Evolutionary conservation across 1,140 invertebrate species (phyloP).

Genomic region (Pygmarrhopalites habei): DNA sequence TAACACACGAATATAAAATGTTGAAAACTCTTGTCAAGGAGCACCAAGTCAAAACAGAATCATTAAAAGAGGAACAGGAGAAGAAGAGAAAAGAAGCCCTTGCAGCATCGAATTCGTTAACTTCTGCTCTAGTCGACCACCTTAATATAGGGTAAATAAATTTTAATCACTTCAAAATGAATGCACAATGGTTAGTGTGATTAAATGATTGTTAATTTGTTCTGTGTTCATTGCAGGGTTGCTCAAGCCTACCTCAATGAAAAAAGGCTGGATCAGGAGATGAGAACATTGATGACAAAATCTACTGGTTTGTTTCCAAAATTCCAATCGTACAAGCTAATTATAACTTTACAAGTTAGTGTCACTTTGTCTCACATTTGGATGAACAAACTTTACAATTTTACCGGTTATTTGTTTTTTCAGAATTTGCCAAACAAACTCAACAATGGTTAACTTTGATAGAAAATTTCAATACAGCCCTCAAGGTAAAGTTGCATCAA

Average conservation of each 20-base stretch:
- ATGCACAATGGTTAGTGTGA: neutral
- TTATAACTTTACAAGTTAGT: too few relatives aligned
- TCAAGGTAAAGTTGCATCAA: too few relatives aligned
- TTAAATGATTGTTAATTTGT: neutral
- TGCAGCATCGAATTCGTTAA: slow-evolving; percentile 80
- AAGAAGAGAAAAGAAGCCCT: slow-evolving; percentile 86
- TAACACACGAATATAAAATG: too few relatives aligned
- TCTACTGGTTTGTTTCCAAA: too few relatives aligned
- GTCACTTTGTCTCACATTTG: too few relatives aligned
- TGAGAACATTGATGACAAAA: slow-evolving; percentile 89
- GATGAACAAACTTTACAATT: too few relatives aligned
- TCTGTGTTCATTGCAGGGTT: slow-evolving; percentile 51
- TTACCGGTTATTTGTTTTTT: too few relatives aligned
- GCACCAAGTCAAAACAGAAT: slow-evolving; percentile 68
- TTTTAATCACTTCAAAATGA: neutral
- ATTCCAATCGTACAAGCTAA: too few relatives aligned
- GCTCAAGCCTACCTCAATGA: slow-evolving; percentile 97
- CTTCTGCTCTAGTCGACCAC: slow-evolving; percentile 90
- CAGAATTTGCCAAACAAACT: slow-evolving; percentile 94
- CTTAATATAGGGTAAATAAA: slow-evolving; percentile 84
- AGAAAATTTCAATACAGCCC: slow-evolving; percentile 86
- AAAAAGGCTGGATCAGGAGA: slow-evolving; percentile 92
- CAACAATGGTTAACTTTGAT: slow-evolving; percentile 91
- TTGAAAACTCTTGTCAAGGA: slow-evolving; percentile 79
- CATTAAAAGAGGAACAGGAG: slow-evolving; percentile 77